A percentile compares a stretch with the other conserved stretches of the same genome.
Conservation (phyloP, 64 coral and sea anemone species). For the Anthopleura sola region DNA sequence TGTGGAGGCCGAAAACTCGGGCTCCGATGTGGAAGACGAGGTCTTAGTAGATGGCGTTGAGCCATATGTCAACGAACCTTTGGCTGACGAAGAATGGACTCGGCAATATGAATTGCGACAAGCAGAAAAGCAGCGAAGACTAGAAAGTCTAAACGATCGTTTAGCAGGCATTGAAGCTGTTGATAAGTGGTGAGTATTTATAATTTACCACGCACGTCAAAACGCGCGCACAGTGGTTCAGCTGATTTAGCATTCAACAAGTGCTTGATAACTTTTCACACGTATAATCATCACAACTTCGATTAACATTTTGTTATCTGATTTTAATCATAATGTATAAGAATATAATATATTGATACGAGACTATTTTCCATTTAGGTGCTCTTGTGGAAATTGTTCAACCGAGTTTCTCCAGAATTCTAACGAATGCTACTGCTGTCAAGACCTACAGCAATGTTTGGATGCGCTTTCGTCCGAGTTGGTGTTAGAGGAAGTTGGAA, state of each 20-base stretch:
- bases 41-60: not conserved
- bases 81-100: constrained; percentile 36
- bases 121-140: constrained; percentile 22
- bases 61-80: constrained; percentile 46
- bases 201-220: no score
- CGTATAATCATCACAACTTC: no score
- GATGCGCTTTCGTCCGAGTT: not conserved
- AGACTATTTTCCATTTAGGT: no score
- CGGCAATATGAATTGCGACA: constrained; percentile 25
- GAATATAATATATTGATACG: no score
- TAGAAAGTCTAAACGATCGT: constrained; percentile 43
- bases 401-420: not conserved
- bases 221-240: no score
- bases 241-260: no score
- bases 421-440: not conserved
- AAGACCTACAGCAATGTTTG: not conserved
- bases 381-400: not conserved
- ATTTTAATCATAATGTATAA: no score
- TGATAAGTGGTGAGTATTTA: constrained; percentile 39
- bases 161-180: constrained; percentile 37
- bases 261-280: no score
- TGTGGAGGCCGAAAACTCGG: not conserved
- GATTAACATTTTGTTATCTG: no score
- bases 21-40: not conserved
- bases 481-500: not conserved